Base-by-base conservation (phyloP, 1,140 invertebrate genomes). In the Vanessa atalanta region DNA sequence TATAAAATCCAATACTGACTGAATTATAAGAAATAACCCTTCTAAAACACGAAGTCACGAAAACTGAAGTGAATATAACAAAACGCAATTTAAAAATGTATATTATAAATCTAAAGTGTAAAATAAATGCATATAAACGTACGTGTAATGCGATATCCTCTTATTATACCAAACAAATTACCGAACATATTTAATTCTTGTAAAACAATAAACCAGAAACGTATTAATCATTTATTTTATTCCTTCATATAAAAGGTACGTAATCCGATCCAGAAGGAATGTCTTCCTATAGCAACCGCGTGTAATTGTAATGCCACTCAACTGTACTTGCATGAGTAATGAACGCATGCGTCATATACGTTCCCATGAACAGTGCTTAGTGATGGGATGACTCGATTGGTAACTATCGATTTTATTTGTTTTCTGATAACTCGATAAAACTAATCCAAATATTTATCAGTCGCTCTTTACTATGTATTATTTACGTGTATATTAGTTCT, bases 291-390 rank as follows among this genome's bases (percentile, higher is more conserved):
- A 71, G 55, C 69, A 14, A 70, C 65, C 53, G 63, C 71, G 61
- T 65, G 47, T 77, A 72, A 81, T 81, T 79, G 73, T 75, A 72
- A 79, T 79, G 77, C 77, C 75, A 77, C 72, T 77, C 79, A 73
- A 79, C 72, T 81, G 75, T 74, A 31, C 26, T 70, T 23, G 57
- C 12, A 68, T 82, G 79, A 83, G 70, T 84, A 84, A 84, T 73
- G 68, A 84, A 84, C 72, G 65, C 31, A 75, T 86, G 83, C 82
- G 79, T 84, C 84, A 86, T 70, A 64, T 47, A 14, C 65, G 61
- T 85, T 82, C 79, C 80, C 79, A 81, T 83, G 78, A 81, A 79
- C 37, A 47, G 9, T 61, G 68, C 20, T 23, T 57, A 70, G 68
- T 60, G 68, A 31, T 57, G 68, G 20, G 57, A 16, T 26, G 14